phyloP scores from a whole-genome alignment of 2,797 vertebrate genomes.

The Channa striata region DNA sequence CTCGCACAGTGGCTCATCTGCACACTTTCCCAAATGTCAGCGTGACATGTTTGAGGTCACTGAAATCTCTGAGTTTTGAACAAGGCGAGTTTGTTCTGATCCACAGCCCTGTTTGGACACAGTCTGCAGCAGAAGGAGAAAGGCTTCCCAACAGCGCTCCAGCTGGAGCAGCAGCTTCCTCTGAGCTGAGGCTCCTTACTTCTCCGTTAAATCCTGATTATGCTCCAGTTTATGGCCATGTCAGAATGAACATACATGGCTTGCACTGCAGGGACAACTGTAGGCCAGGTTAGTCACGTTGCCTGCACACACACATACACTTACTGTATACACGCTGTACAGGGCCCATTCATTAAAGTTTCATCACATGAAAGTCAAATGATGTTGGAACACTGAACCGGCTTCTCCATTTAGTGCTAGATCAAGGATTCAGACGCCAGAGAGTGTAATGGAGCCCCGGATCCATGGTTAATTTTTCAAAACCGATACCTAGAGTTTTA shows the following conservation, averaged over 20 bases:
- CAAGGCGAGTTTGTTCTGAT: not conserved
- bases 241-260: conserved; percentile 71
- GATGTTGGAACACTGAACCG: conserved; percentile 92
- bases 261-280: conserved; percentile 73
- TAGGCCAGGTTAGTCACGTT: conserved; percentile 27
- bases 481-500: conserved; percentile 86
- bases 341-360: conserved; percentile 86
- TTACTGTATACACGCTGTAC: conserved; percentile 39
- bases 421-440: conserved; percentile 86
- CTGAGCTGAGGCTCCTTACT: not conserved
- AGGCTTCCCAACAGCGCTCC: conserved; percentile 4
- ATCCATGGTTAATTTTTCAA: conserved; percentile 88
- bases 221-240: conserved; percentile 82
- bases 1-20: not conserved
- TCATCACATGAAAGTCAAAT: conserved; percentile 93
- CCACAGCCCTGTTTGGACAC: not conserved
- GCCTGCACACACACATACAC: conserved; percentile 26
- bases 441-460: conserved; percentile 88
- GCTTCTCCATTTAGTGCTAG: conserved; percentile 92
- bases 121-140: not conserved
- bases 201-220: conserved; percentile 57
- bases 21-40: not conserved
- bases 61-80: conserved; percentile 7
- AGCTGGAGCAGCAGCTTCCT: not conserved
- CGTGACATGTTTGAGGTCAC: not conserved